A percentile compares a stretch with the other conserved stretches of the same genome.
Evolutionary conservation across 2,797 vertebrate genomes (phyloP).

Genomic region (Nannoperca australis): DNA sequence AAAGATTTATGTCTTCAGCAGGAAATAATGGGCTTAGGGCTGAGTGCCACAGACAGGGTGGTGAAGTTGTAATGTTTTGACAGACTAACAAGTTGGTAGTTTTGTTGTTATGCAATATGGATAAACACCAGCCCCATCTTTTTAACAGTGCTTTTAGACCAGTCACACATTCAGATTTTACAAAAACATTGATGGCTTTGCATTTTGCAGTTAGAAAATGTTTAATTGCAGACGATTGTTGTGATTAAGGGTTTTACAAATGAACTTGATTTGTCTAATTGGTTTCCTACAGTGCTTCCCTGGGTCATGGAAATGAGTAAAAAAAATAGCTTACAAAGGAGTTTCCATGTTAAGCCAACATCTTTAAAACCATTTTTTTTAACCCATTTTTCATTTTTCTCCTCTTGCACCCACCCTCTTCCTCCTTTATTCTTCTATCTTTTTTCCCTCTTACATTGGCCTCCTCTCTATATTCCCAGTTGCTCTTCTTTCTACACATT

Average conservation of each 20-base stretch:
- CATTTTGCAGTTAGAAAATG: slow-evolving; percentile 16
- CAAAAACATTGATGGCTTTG: slow-evolving; percentile 1
- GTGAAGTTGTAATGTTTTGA: too few species aligned
- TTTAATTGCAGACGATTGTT: slow-evolving; percentile 11
- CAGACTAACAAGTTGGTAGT: too few species aligned
- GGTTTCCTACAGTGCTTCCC: background rate
- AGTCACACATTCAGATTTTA: background rate
- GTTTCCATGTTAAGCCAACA: background rate
- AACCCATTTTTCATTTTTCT: background rate
- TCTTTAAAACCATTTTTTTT: background rate
- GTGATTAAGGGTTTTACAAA: background rate
- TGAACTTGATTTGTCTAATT: slow-evolving; percentile 7
- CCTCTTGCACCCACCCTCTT: background rate
- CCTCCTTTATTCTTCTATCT: background rate
- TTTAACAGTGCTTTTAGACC: background rate
- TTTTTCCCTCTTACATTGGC: background rate
- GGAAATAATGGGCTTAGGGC: background rate
- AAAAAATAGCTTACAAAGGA: background rate
- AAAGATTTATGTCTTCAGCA: background rate
- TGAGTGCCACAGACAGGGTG: background rate
- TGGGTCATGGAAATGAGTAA: background rate
- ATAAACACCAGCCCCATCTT: background rate
- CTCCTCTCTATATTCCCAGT: background rate
- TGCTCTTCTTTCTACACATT: background rate
- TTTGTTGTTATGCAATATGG: too few species aligned